Evolutionary conservation across 2,113 vertebrate species (phyloP), one percentile per base, ranked within the genome.

Genomic region (Psephotus haematonotus): DNA sequence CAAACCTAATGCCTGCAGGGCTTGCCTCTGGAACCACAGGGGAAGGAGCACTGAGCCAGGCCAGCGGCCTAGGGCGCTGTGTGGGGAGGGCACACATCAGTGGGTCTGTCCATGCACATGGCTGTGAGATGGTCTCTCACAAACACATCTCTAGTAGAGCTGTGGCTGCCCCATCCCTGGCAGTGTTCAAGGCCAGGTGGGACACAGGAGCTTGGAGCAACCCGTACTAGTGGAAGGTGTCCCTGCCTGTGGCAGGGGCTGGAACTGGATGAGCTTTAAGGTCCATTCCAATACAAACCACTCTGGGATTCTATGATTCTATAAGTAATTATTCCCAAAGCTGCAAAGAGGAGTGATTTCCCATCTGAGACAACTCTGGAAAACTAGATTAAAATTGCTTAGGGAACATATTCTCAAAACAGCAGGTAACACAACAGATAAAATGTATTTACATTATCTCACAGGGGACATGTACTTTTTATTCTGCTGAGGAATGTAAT

Each of bases 331-430:
- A 97, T 92, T 93, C 95, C 95, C 78, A 88, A 97, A 97, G 92
- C 82, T 97, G 90, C 95, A 98, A 98, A 97, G 77, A 88, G 92
- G 93, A 97, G 93, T 3, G 31, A 97, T 97, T 95, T 77, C 70
- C 96, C 96, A 97, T 84, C 82, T 33, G 93, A 97, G 96, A 97
- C 97, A 97, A 96, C 91, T 91, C 96, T 96, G 92, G 95, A 96
- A 97, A 97, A 97, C 95, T 97, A 95, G 95, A 98, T 96, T 97
- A 97, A 97, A 97, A 97, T 93, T 93, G 77, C 97, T 96, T 97
- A 76, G 74, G 96, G 95, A 96, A 97, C 94, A 50, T 83, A 93
- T 94, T 97, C 67, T 39, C 31, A 17, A 96, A 98, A 96, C 43
- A 82, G 89, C 86, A 97, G 92, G 83, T 96, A 98, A 97, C 11